phyloP scores from a whole-genome alignment of 2,797 vertebrate species.

The Lutjanus campechanus region DNA sequence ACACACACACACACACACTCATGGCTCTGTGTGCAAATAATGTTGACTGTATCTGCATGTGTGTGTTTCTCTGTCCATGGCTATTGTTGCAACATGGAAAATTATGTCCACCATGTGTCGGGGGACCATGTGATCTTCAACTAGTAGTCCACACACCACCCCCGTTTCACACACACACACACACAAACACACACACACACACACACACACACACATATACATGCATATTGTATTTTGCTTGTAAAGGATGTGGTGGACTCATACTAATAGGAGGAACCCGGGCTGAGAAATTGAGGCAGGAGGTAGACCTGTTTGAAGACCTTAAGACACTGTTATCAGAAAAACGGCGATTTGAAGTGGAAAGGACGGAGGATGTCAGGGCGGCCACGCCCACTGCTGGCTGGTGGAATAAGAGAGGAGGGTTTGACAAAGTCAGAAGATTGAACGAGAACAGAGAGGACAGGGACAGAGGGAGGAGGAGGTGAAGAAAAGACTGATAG shows the following conservation, averaged over 20 bases:
- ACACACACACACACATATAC: slow-evolving; percentile 1
- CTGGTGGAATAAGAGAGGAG: slow-evolving; percentile 28
- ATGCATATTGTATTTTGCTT: slow-evolving; percentile 11
- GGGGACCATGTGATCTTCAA: slow-evolving; percentile 57
- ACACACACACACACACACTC: not conserved
- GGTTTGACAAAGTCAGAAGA: slow-evolving; percentile 43
- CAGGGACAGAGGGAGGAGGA: not conserved
- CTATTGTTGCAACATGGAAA: slow-evolving; percentile 8
- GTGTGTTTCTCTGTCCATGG: not conserved
- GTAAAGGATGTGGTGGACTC: not conserved
- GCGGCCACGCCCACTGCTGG: slow-evolving; percentile 27
- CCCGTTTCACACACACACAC: slow-evolving; percentile 10
- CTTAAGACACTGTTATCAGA: slow-evolving; percentile 56
- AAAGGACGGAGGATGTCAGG: slow-evolving; percentile 25
- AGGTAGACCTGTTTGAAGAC: slow-evolving; percentile 48
- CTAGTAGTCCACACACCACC: slow-evolving; percentile 20
- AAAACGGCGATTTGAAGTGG: slow-evolving; percentile 52
- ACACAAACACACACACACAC: slow-evolving; percentile 15
- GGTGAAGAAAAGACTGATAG: not conserved
- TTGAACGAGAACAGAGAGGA: slow-evolving; percentile 33
- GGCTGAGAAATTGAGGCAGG: slow-evolving; percentile 33
- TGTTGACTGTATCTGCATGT: slow-evolving; percentile 40
- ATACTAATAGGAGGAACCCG: not conserved
- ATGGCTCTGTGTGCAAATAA: not conserved
- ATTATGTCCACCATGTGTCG: slow-evolving; percentile 39